Evolutionary conservation across 2,113 vertebrate species (phyloP).

Genomic region (Amia ocellicauda): DNA sequence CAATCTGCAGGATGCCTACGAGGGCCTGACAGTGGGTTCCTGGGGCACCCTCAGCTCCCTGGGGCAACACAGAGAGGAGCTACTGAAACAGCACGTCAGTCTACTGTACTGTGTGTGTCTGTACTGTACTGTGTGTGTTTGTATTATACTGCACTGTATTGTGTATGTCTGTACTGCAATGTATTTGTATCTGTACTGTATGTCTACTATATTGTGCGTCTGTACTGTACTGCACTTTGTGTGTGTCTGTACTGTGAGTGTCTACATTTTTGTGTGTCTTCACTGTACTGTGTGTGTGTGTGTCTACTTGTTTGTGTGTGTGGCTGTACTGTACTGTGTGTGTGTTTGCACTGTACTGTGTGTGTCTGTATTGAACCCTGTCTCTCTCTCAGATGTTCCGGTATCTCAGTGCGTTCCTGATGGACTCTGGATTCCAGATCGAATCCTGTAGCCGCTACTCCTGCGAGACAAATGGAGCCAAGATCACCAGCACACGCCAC

Average conservation of each 20-base stretch:
- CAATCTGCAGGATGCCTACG: constrained; percentile 79
- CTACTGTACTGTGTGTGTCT: too few species aligned
- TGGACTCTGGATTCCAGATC: constrained; percentile 82
- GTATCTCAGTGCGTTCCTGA: constrained; percentile 83
- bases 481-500: constrained; percentile 79
- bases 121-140: not conserved
- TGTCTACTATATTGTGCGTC: not conserved
- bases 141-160: not conserved
- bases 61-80: constrained; percentile 73
- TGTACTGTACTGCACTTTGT: not conserved
- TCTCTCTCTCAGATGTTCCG: constrained; percentile 69
- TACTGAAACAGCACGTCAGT: constrained; percentile 78
- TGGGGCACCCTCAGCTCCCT: constrained; percentile 77
- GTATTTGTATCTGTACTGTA: not conserved
- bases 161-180: not conserved
- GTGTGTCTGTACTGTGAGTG: not conserved
- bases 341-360: not conserved
- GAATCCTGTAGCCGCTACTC: constrained; percentile 84
- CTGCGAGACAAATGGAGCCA: constrained; percentile 86
- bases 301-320: not conserved
- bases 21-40: constrained; percentile 77
- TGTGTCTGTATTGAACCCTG: not conserved
- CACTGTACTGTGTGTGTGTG: not conserved
- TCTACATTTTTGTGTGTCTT: not conserved
- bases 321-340: not conserved